Conservation (phyloP, 2,888 invertebrate species). For the Drosophila limbata region DNA sequence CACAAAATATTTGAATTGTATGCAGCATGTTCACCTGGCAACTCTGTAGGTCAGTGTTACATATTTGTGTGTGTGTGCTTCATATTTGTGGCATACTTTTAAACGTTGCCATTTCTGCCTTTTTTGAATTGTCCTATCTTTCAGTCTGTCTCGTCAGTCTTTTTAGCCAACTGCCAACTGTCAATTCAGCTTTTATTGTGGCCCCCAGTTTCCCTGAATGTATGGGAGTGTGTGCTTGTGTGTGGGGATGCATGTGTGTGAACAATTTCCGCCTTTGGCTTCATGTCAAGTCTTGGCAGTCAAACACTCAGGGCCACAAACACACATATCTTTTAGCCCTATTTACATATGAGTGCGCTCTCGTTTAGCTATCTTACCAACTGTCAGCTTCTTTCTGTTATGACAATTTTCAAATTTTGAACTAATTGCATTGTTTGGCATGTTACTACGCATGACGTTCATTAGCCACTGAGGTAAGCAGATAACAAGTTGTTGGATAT, state of each 20-base stretch:
- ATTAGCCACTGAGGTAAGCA: conserved; percentile 37
- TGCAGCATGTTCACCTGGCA: conserved; percentile 56
- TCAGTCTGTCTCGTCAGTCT: conserved; percentile 36
- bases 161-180: conserved; percentile 54
- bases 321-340: conserved; percentile 15
- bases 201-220: conserved; percentile 3
- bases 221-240: conserved; percentile 14
- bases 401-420: conserved; percentile 11
- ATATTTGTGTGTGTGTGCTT: conserved; percentile 31
- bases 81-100: conserved; percentile 70
- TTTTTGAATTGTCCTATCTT: conserved; percentile 37
- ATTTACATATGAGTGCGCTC: conserved; percentile 38
- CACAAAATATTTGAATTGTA: conserved; percentile 9
- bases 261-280: conserved; percentile 71
- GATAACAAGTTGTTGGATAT: conserved; percentile 25
- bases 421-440: conserved; percentile 57
- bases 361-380: conserved; percentile 8
- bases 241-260: conserved; percentile 27
- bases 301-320: conserved; percentile 40
- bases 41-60: conserved; percentile 77
- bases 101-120: conserved; percentile 41
- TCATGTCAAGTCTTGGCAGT: conserved; percentile 71
- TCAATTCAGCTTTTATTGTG: conserved; percentile 62
- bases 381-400: not conserved
- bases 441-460: conserved; percentile 39